A percentile compares a stretch with the other conserved stretches of the same genome.
These are phyloP conservation scores for Clarias gariepinus DNA, from an alignment of 2,113 vertebrate species.

Conservation along the genomic window DNA sequence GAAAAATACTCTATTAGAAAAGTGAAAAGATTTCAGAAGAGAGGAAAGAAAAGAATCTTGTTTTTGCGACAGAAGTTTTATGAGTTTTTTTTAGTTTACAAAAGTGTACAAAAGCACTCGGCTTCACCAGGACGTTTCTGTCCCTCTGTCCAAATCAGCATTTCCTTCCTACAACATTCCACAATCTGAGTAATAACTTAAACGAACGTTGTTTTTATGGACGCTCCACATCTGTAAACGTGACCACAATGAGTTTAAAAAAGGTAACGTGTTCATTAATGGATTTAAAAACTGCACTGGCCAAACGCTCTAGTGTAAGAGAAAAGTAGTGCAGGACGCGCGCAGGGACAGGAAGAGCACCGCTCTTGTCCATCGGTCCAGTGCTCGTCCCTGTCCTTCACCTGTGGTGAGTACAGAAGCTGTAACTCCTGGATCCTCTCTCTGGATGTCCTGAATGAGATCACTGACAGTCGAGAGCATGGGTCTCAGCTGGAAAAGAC, in stretches of 20 bases:
- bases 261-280: neutral
- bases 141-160: too few relatives aligned
- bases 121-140: too few relatives aligned
- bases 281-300: neutral
- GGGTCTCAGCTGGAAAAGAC: conserved; percentile 83
- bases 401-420: conserved; percentile 75
- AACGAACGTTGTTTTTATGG: neutral
- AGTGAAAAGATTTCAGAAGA: too few relatives aligned
- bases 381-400: conserved; percentile 37
- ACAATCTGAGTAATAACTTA: neutral
- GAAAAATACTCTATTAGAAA: too few relatives aligned
- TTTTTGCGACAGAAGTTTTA: too few relatives aligned
- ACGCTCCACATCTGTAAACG: neutral
- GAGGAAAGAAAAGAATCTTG: too few relatives aligned
- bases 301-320: too few relatives aligned
- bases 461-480: conserved; percentile 79
- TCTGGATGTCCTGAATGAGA: conserved; percentile 79
- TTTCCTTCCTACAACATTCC: too few relatives aligned
- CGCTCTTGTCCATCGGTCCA: neutral
- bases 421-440: conserved; percentile 82
- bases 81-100: too few relatives aligned
- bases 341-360: too few relatives aligned
- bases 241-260: neutral
- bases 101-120: too few relatives aligned
- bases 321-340: too few relatives aligned